These are phyloP conservation scores for Malurus splendens DNA, from an alignment of 2,797 vertebrate genomes.

Conservation along the genomic window DNA sequence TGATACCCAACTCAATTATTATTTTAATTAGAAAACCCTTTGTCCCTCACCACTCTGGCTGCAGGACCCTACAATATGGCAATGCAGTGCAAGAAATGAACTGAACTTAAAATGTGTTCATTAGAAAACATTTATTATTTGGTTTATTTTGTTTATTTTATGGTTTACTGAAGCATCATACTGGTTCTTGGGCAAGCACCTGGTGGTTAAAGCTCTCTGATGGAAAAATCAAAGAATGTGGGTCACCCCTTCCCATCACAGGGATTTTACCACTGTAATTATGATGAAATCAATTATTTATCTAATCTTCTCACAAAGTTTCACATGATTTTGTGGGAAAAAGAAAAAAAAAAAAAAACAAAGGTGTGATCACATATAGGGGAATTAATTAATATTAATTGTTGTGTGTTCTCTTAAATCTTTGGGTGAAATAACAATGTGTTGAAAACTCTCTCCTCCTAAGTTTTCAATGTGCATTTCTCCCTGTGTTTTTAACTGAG, in stretches of 20 bases:
- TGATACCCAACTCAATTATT: fast-evolving
- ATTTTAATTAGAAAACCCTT: neutral
- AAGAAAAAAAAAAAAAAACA: neutral
- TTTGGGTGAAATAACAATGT: neutral
- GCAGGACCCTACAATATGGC: neutral
- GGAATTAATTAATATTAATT: neutral
- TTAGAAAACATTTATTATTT: neutral
- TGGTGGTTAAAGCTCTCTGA: neutral
- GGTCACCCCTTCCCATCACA: neutral
- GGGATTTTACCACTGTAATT: neutral
- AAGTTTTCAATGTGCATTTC: neutral
- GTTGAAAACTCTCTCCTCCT: neutral
- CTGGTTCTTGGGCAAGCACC: neutral
- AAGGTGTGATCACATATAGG: fast-evolving
- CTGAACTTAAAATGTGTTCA: neutral
- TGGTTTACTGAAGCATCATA: neutral
- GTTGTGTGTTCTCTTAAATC: neutral
- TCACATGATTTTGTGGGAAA: neutral
- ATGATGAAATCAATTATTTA: neutral
- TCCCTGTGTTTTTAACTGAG: neutral
- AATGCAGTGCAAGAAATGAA: neutral
- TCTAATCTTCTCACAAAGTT: neutral
- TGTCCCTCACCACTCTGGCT: neutral
- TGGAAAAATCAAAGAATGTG: neutral
- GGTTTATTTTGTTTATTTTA: neutral